phyloP scores from a whole-genome alignment of 2,113 vertebrate species.

The Plectropomus leopardus region DNA sequence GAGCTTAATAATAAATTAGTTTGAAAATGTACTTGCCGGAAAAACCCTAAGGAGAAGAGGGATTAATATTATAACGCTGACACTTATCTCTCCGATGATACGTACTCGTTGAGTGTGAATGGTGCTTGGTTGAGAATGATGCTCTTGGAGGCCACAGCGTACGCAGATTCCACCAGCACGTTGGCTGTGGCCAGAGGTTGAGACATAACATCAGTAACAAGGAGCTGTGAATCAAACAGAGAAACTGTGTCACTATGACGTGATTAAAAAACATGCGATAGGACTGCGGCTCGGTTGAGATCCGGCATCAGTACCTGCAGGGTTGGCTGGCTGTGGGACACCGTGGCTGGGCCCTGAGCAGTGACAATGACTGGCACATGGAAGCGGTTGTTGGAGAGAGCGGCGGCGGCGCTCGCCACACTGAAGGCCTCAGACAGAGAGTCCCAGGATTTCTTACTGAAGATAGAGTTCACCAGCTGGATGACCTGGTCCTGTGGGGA shows the following conservation, averaged over 20 bases:
- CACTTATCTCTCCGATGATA: neutral
- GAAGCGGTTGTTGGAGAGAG: conserved; percentile 92
- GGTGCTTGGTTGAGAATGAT: conserved; percentile 88
- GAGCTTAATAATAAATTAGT: no score
- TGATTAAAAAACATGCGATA: neutral
- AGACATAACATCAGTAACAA: conserved; percentile 93
- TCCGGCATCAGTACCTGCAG: conserved; percentile 86
- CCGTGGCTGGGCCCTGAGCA: conserved; percentile 88
- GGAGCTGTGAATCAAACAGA: conserved; percentile 86
- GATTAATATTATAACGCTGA: neutral
- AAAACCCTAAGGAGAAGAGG: neutral
- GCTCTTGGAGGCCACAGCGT: conserved; percentile 88
- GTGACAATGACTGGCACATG: conserved; percentile 91
- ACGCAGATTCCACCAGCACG: conserved; percentile 91
- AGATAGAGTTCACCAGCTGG: conserved; percentile 95
- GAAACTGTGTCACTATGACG: neutral
- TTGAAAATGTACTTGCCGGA: no score
- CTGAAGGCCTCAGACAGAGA: conserved; percentile 94
- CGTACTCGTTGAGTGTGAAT: conserved; percentile 90
- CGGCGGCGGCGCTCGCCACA: conserved; percentile 89
- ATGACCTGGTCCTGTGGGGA: conserved; percentile 93
- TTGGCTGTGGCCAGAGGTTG: conserved; percentile 90
- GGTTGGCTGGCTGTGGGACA: conserved; percentile 91
- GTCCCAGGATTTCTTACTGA: conserved; percentile 97
- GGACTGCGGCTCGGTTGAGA: fast-evolving